Evolutionary conservation across 1,140 invertebrate species (phyloP), one percentile per base, ranked within the genome.

Genomic region (Atta texana): DNA sequence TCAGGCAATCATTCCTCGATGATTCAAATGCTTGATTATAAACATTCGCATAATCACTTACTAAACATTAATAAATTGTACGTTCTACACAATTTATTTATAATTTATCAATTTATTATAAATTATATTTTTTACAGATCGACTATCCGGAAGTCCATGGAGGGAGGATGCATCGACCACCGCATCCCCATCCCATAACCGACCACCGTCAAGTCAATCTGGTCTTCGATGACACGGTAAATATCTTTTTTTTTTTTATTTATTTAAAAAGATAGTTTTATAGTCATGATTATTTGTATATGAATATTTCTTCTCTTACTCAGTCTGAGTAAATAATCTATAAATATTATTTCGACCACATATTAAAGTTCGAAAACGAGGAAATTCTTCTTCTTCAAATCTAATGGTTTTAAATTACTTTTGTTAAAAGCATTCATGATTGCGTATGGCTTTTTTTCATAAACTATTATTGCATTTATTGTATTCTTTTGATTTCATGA

Each of bases 71-170:
- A 74, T 82, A 53, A 31, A 61, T 71, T 51, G 6, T 49, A 39
- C 12, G 63, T 49, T 44, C 28, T 59, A 34, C 16, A 69, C 24
- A 69, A 81, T 72, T 74, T 61, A 84, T 84, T 84, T 74, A 84
- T 84, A 61, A n/a, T n/a, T 57, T 72, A 8, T 77, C 8, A 44
- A 21, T 24, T 57, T 39, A 34, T 63, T 64, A 34, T 61, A 74
- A 64, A 74, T 10, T 10, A 59, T 59, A n/a, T 86, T 90, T 75
- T 92, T 96, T 96, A 71, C 96, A 98, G 97, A 97, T 98, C 94
- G 97, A 98, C 94, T 98, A 98, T 94, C 97, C 97, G 87, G 97
- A 98, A 95, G 96, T 97, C 61, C 96, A 97, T 92, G 96, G 93
- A 93, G 95, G 92, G 94, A 95, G 94, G 88, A 96, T 95, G 95